Conservation (phyloP, 1,140 invertebrate species). For the Pseudobourletiella spinata region DNA sequence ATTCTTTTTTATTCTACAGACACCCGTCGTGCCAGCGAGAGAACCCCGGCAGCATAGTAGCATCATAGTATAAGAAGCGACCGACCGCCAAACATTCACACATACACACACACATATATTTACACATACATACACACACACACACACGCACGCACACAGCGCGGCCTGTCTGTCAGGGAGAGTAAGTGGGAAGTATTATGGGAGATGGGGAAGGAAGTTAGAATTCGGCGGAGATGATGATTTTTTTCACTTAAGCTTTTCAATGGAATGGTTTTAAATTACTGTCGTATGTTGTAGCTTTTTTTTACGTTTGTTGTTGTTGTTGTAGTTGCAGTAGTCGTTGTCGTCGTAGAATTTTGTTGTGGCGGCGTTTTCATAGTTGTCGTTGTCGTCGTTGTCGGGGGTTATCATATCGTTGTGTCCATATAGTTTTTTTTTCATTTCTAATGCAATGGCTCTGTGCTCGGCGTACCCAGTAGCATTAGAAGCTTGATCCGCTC, state of each 20-base stretch:
- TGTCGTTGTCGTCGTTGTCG: background rate
- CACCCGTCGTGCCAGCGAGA: background rate
- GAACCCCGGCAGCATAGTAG: background rate
- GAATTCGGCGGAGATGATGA: too few species aligned
- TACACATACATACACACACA: too few species aligned
- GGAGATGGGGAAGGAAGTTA: background rate
- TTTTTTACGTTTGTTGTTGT: background rate
- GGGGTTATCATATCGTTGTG: background rate
- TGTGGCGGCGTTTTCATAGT: background rate
- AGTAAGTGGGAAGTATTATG: background rate
- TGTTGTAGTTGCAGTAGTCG: background rate
- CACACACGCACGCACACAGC: too few species aligned
- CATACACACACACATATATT: too few species aligned
- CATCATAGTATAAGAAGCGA: background rate
- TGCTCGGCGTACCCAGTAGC: slow-evolving; percentile 71
- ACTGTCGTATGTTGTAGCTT: background rate
- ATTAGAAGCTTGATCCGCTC: slow-evolving; percentile 77
- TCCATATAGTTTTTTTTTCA: background rate
- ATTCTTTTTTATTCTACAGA: background rate
- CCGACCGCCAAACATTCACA: too few species aligned
- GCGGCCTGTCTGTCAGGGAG: background rate
- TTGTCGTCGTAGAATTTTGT: background rate
- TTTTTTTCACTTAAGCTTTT: too few species aligned
- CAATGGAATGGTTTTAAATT: slow-evolving; percentile 5
- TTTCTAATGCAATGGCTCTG: slow-evolving; percentile 49